Evolutionary conservation across 2,888 invertebrate species (phyloP).

Genomic region (Leptopilina syphax): DNA sequence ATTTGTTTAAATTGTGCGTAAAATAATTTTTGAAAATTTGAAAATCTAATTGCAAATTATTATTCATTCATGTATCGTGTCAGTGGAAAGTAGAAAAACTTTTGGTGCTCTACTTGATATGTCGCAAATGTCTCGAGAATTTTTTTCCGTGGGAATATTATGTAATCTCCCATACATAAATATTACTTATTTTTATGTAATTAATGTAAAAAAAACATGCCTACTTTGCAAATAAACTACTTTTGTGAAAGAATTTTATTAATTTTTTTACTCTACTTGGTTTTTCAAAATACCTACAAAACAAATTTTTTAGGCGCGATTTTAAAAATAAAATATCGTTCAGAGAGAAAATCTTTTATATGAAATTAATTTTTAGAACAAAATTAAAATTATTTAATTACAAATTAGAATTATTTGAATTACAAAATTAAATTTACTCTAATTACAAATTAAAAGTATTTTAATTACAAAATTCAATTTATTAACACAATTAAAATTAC

Average conservation of each 20-base stretch:
- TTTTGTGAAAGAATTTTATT: conserved; percentile 12
- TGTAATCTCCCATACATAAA: conserved; percentile 5
- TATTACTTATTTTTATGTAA: not conserved
- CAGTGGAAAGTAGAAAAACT: conserved; percentile 23
- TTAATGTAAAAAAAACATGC: conserved; percentile 20
- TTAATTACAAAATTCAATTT: too few species aligned
- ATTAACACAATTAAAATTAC: too few species aligned
- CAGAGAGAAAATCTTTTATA: not conserved
- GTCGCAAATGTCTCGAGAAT: conserved; percentile 19
- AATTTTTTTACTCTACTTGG: conserved; percentile 14
- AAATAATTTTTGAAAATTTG: not conserved
- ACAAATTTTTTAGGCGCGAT: not conserved
- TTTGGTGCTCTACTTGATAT: not conserved
- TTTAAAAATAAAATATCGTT: not conserved
- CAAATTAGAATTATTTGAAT: too few species aligned
- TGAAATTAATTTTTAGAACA: too few species aligned
- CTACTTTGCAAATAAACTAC: conserved; percentile 1
- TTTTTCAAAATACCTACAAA: not conserved
- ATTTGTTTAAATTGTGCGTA: not conserved
- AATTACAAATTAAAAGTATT: too few species aligned
- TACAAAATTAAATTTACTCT: too few species aligned
- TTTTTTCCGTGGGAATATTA: conserved; percentile 28
- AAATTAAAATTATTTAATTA: too few species aligned
- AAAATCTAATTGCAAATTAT: not conserved
- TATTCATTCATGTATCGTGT: conserved; percentile 22